These are phyloP conservation scores for Cataglyphis cursor DNA, from an alignment of 2,888 invertebrate species.

Conservation along the genomic window DNA sequence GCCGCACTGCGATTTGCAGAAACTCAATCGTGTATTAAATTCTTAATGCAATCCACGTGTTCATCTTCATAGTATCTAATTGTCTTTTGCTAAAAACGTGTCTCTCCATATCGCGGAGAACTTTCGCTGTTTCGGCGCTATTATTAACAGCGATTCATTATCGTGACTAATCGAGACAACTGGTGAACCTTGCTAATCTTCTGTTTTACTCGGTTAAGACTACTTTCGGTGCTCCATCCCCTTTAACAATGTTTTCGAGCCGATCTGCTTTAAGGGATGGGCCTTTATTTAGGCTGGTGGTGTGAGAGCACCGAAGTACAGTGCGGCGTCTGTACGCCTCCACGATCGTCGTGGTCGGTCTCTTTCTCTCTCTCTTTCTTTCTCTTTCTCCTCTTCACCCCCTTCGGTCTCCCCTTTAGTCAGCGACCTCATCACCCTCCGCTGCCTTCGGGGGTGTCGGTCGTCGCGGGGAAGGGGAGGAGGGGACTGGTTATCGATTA, in stretches of 20 bases:
- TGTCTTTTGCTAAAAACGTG: not conserved
- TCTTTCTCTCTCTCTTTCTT: constrained; percentile 62
- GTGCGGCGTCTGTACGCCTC: constrained; percentile 72
- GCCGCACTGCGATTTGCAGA: not conserved
- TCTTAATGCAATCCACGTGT: constrained; percentile 16
- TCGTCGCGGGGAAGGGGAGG: constrained; percentile 67
- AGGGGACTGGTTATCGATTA: constrained; percentile 85
- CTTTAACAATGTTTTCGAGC: constrained; percentile 86
- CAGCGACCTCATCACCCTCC: constrained; percentile 72
- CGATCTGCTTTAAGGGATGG: constrained; percentile 85
- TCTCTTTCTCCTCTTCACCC: constrained; percentile 60
- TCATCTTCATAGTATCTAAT: not conserved
- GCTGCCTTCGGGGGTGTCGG: constrained; percentile 73
- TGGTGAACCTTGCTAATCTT: constrained; percentile 40
- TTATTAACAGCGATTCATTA: constrained; percentile 46
- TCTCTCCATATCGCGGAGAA: not conserved
- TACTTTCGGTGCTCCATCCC: constrained; percentile 74
- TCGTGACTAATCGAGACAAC: constrained; percentile 43
- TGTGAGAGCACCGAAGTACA: constrained; percentile 68
- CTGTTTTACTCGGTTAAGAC: not conserved
- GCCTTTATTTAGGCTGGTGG: constrained; percentile 85
- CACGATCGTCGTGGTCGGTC: constrained; percentile 69
- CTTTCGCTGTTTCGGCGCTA: constrained; percentile 32
- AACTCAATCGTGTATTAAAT: constrained; percentile 13
- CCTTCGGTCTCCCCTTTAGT: constrained; percentile 67